Evolutionary conservation across 2,797 vertebrate species (phyloP).

Genomic region (Austrolebias charrua): DNA sequence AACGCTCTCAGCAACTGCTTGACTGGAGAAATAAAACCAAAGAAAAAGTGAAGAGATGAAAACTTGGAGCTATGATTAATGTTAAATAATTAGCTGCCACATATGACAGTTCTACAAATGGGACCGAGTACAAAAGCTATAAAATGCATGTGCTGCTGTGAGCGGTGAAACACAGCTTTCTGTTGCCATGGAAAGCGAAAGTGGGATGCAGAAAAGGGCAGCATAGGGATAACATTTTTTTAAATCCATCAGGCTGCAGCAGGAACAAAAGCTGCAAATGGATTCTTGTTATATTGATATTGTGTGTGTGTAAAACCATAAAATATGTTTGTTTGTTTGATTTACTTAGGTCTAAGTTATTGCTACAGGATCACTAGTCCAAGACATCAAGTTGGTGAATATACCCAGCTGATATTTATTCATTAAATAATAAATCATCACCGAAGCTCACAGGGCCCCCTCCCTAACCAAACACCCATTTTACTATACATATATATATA

Average conservation of each 20-base stretch:
- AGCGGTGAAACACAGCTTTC: conserved; percentile 1
- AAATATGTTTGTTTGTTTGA: no score
- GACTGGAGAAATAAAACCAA: background rate
- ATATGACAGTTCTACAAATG: conserved; percentile 6
- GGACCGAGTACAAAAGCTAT: background rate
- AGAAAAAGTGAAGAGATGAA: background rate
- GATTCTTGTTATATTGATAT: no score
- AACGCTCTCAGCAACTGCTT: background rate
- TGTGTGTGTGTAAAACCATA: no score
- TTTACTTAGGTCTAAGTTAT: no score
- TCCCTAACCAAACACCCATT: no score
- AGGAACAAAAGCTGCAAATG: background rate
- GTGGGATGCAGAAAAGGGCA: background rate
- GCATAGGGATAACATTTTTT: no score
- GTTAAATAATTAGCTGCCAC: background rate
- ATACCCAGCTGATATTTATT: no score
- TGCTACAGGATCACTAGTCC: no score
- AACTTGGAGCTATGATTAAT: conserved; percentile 6
- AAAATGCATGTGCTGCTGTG: background rate
- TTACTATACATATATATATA: no score
- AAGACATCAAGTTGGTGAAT: no score
- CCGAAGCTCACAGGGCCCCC: no score
- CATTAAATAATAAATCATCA: no score
- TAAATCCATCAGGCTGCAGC: background rate
- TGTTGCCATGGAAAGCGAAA: conserved; percentile 1